Evolutionary conservation across 2,888 invertebrate species (phyloP), one percentile per base, ranked within the genome.

Genomic region (Synanthedon formicaeformis): DNA sequence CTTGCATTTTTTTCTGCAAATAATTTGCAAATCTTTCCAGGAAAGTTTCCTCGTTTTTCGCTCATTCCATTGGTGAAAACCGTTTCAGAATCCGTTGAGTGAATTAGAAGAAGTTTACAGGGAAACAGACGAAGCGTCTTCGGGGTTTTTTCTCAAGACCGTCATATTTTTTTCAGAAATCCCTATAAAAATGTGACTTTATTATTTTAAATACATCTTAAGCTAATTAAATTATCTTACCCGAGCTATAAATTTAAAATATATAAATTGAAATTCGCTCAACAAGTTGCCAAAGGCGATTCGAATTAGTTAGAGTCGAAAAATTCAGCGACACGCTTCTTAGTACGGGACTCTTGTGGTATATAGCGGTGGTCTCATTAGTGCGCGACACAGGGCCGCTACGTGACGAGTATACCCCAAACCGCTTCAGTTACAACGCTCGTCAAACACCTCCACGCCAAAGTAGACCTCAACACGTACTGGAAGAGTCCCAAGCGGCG

Each of bases 251-350:
- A 27, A 27, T 16, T 16, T 16, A 16, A 2, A 45, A 45, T 13
- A 45, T 5, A 45, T 45, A 45, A 45, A 45, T 13, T 45, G 13
- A 45, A 45, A 45, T 45, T 13, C 13, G 45, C 14, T 14, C 45
- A 14, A 45, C n/a, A 45, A 45, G n/a, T 12, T 45, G 56, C 50
- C 51, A 49, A 51, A 52, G 16, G 52, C 58, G 56, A 61, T 55
- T 60, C 55, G 57, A 58, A 61, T 59, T n/a, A 13, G 45, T 45
- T 41, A n/a, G n/a, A n/a, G 45, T 45, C 67, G 59, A 67, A 69
- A 69, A 67, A 65, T 67, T 61, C 60, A 49, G 55, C 52, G 56
- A 63, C 67, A 67, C 70, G 69, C 65, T 64, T 62, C 59, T 58
- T 59, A 5, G 60, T 56, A 61, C 53, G 52, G 56, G 49, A 55